These are phyloP conservation scores for Cephus nigrinus DNA, from an alignment of 2,888 invertebrate species.

Conservation along the genomic window DNA sequence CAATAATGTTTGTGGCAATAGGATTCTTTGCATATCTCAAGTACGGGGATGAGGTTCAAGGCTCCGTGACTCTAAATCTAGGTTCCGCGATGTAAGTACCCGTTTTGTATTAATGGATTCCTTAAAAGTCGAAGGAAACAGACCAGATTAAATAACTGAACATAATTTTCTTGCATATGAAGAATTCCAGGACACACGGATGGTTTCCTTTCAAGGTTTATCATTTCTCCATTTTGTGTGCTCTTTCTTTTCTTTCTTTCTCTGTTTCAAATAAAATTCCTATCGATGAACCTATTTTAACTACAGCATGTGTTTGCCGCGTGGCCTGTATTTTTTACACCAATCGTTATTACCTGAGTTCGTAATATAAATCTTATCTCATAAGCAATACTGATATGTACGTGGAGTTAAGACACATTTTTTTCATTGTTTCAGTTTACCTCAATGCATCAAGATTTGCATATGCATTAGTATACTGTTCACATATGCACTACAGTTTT, in stretches of 20 bases:
- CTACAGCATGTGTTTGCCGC: neutral
- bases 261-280: neutral
- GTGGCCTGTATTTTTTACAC: neutral
- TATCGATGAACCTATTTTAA: neutral
- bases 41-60: constrained; percentile 84
- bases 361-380: neutral
- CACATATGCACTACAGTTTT: constrained; percentile 94
- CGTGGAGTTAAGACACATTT: neutral
- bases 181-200: constrained; percentile 37
- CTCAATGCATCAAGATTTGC: constrained; percentile 83
- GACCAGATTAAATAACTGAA: neutral
- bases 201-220: constrained; percentile 36
- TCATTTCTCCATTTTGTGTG: neutral
- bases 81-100: constrained; percentile 72
- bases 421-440: constrained; percentile 71
- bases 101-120: constrained; percentile 6
- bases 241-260: neutral
- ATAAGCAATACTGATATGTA: neutral
- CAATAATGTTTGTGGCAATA: constrained; percentile 80
- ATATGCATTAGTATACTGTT: constrained; percentile 89
- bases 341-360: neutral
- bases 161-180: constrained; percentile 38
- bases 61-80: constrained; percentile 91
- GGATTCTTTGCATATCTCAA: constrained; percentile 91
- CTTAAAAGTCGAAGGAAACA: neutral